Conservation (phyloP, 2,888 invertebrate genomes). For the Agrotis clavis region DNA sequence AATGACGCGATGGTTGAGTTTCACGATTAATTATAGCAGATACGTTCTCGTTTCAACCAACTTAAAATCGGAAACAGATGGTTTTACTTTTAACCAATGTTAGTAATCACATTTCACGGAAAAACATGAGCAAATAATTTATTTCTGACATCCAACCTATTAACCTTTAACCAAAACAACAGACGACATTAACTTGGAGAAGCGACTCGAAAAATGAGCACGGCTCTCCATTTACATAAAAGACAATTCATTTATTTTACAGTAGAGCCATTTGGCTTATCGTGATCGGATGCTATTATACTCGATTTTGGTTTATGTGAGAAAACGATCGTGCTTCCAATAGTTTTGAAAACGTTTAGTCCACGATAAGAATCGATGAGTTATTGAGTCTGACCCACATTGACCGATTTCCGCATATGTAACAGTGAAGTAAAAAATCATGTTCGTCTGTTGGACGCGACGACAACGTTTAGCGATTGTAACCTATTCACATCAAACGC, state of each 20-base stretch:
- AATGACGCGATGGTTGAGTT: constrained; percentile 32
- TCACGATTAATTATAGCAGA: constrained; percentile 38
- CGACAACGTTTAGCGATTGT: constrained; percentile 81
- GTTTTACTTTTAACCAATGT: constrained; percentile 42
- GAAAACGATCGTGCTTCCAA: constrained; percentile 77
- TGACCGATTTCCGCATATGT: constrained; percentile 76
- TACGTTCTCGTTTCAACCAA: constrained; percentile 16
- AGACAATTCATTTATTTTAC: constrained; percentile 51
- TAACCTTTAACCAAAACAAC: constrained; percentile 62
- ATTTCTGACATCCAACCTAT: constrained; percentile 58
- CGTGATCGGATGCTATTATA: constrained; percentile 68
- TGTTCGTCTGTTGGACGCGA: constrained; percentile 66
- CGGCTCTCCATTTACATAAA: constrained; percentile 40
- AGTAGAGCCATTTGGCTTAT: constrained; percentile 58
- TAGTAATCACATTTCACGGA: constrained; percentile 49
- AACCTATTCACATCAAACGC: constrained; percentile 83
- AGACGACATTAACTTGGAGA: constrained; percentile 36
- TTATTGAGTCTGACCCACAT: constrained; percentile 80
- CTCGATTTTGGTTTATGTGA: constrained; percentile 68
- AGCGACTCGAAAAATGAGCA: constrained; percentile 47
- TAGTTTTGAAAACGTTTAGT: constrained; percentile 71
- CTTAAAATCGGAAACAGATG: constrained; percentile 37
- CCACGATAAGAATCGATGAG: constrained; percentile 70
- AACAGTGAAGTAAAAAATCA: constrained; percentile 72
- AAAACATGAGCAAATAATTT: constrained; percentile 56